Evolutionary conservation across 2,797 vertebrate species (phyloP).

Genomic region (Clarias pachynema): DNA sequence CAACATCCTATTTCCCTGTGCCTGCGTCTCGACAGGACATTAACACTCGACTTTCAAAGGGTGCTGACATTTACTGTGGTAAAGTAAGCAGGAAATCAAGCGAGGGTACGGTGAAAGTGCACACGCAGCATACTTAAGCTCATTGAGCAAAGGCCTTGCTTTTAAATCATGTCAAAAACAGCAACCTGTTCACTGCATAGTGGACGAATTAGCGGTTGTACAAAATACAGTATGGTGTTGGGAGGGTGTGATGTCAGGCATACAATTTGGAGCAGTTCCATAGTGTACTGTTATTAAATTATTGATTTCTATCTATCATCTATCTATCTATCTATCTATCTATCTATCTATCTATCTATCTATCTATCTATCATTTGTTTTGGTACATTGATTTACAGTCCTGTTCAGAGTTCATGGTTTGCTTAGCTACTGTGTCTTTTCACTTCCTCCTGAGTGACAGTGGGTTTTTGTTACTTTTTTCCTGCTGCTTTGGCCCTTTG

Average conservation of each 20-base stretch:
- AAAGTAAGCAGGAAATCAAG: conserved; percentile 28
- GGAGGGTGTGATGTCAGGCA: not conserved
- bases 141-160: not conserved
- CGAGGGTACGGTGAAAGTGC: conserved; percentile 14
- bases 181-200: not conserved
- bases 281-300: not conserved
- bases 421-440: too few species aligned
- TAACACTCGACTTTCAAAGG: conserved; percentile 18
- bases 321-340: too few species aligned
- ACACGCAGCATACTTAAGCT: not conserved
- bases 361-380: too few species aligned
- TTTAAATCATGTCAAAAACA: not conserved
- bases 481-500: too few species aligned
- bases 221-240: too few species aligned
- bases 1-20: not conserved
- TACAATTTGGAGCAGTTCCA: not conserved
- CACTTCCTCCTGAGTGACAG: too few species aligned
- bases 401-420: too few species aligned
- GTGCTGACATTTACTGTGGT: conserved; percentile 23
- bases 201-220: not conserved
- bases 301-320: too few species aligned
- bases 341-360: too few species aligned
- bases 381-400: too few species aligned
- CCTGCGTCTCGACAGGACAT: not conserved
- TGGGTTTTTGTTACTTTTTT: too few species aligned